Percentiles rank a stretch among this genome's conserved stretches.
phyloP scores from a whole-genome alignment of 2,888 invertebrate species.

The Diplazon laetatorius region DNA sequence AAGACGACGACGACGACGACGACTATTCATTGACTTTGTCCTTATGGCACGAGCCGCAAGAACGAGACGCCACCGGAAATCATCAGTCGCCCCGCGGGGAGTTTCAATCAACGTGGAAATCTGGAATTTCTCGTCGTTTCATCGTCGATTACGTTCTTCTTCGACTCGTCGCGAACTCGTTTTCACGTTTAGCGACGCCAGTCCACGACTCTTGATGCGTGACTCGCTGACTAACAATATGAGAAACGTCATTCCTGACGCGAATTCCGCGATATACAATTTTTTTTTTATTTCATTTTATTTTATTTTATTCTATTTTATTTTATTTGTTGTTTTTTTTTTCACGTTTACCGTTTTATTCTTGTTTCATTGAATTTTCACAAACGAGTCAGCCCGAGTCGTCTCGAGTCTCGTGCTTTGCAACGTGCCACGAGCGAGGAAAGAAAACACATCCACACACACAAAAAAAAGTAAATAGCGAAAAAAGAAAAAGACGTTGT shows the following conservation, averaged over 20 bases:
- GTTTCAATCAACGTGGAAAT: no score
- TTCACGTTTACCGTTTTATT: no score
- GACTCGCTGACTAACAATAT: constrained; percentile 71
- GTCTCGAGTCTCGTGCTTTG: constrained; percentile 32
- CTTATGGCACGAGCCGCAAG: constrained; percentile 64
- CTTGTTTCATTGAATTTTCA: constrained; percentile 38
- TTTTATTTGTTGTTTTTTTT: no score
- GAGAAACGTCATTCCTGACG: constrained; percentile 64
- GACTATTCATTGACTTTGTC: constrained; percentile 31
- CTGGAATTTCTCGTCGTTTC: no score
- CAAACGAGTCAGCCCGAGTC: constrained; percentile 35
- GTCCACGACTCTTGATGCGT: constrained; percentile 43
- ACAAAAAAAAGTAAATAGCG: no score
- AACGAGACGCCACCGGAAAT: constrained; percentile 80
- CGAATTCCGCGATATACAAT: constrained; percentile 55
- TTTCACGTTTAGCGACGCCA: background rate
- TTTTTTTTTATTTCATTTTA: no score
- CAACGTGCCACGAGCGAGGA: background rate
- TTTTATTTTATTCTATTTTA: no score
- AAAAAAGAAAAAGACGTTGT: no score
- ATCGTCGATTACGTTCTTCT: constrained; percentile 73
- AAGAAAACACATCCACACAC: no score
- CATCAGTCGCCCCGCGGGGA: constrained; percentile 73
- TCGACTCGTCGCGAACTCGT: constrained; percentile 1
- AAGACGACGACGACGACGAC: constrained; percentile 58